Percentiles rank a stretch among this genome's conserved stretches.
Conservation (phyloP, 2,797 vertebrate genomes). For the Parotocinclus haroldoi region DNA sequence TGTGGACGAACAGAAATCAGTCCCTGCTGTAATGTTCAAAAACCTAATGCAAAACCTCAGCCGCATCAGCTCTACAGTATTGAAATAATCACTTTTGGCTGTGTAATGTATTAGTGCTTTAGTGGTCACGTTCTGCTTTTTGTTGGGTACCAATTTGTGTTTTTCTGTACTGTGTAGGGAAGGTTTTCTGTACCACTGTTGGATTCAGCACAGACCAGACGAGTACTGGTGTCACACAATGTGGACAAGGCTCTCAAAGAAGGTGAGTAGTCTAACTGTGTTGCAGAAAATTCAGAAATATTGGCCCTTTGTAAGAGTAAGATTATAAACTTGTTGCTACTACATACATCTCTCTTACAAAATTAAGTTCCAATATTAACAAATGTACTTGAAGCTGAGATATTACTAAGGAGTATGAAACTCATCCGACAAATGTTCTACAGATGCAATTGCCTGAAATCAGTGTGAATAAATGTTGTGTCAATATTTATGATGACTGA, state of each 20-base stretch:
- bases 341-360: neutral
- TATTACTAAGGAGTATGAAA: too few species aligned
- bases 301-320: neutral
- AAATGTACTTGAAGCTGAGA: neutral
- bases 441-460: neutral
- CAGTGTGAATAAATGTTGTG: conserved; percentile 20
- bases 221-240: conserved; percentile 91
- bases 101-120: too few species aligned
- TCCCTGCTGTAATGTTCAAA: too few species aligned
- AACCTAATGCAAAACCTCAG: too few species aligned
- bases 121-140: too few species aligned
- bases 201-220: conserved; percentile 78
- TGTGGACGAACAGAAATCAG: too few species aligned
- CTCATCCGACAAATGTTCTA: neutral
- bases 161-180: conserved; percentile 68
- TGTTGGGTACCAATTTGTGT: too few species aligned
- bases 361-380: neutral
- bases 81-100: too few species aligned
- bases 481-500: conserved; percentile 5
- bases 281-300: neutral
- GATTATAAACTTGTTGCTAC: neutral
- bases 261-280: conserved; percentile 69
- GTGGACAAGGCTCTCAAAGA: conserved; percentile 96
- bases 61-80: too few species aligned
- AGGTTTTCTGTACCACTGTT: conserved; percentile 69